These are phyloP conservation scores for Oryctes rhinoceros DNA, from an alignment of 1,140 invertebrate genomes.

Conservation along the genomic window DNA sequence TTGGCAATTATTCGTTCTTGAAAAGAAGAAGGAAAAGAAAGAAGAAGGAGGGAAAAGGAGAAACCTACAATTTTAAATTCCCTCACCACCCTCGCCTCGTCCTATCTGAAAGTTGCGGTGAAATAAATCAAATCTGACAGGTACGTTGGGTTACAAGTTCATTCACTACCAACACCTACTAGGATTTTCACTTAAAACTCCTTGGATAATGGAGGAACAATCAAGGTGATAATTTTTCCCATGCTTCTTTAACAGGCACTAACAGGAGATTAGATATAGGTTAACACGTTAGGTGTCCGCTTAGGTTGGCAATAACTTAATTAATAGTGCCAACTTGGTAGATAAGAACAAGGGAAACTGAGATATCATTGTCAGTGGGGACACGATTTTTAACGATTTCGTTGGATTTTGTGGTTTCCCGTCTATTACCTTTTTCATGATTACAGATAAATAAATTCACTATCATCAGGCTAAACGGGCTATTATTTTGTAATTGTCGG, in stretches of 20 bases:
- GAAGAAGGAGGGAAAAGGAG: neutral
- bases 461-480: neutral
- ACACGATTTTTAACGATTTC: constrained; percentile 34
- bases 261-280: constrained; percentile 10
- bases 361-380: constrained; percentile 12
- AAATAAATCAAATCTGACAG: constrained; percentile 35
- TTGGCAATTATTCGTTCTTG: constrained; percentile 4
- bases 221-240: neutral
- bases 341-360: neutral
- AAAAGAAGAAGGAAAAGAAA: neutral
- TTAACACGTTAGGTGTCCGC: constrained; percentile 23
- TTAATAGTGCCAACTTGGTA: constrained; percentile 31
- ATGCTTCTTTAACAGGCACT: constrained; percentile 15
- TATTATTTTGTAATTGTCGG: neutral
- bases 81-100: neutral
- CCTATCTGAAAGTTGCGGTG: neutral
- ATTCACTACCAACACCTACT: constrained; percentile 15
- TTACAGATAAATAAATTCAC: neutral
- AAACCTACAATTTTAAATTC: constrained; percentile 20
- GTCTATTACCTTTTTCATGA: neutral
- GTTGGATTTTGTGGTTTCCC: neutral
- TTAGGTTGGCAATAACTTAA: constrained; percentile 24
- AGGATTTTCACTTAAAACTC: constrained; percentile 21
- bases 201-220: constrained; percentile 9
- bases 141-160: constrained; percentile 25